Conservation (phyloP, 2,113 vertebrate species). For the Hypocryptadius cinnamomeus region DNA sequence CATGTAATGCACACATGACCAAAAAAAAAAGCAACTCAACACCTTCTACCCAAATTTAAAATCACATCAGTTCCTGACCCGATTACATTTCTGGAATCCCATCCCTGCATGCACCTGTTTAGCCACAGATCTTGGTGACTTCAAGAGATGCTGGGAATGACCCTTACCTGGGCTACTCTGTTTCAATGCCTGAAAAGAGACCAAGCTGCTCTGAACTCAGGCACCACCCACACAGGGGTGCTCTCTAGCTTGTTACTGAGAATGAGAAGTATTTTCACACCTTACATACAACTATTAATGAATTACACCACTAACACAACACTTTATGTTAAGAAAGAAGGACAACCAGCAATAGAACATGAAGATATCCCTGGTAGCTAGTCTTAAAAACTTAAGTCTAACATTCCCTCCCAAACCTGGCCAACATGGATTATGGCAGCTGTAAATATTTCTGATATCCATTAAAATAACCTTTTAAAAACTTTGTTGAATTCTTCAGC, state of each 20-base stretch:
- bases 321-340: neutral
- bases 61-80: neutral
- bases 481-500: neutral
- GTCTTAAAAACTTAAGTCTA: neutral
- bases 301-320: neutral
- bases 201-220: fast-evolving
- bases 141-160: neutral
- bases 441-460: neutral
- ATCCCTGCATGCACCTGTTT: neutral
- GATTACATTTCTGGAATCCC: neutral
- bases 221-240: neutral
- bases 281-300: neutral
- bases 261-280: neutral
- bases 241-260: neutral
- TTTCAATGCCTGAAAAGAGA: neutral
- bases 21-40: neutral
- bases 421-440: neutral
- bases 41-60: neutral
- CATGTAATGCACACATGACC: fast-evolving
- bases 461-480: neutral
- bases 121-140: neutral
- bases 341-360: neutral
- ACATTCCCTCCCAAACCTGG: neutral
- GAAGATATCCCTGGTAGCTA: neutral
- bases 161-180: neutral